Evolutionary conservation across 2,888 invertebrate genomes (phyloP).

Genomic region (Onchidella celtica): DNA sequence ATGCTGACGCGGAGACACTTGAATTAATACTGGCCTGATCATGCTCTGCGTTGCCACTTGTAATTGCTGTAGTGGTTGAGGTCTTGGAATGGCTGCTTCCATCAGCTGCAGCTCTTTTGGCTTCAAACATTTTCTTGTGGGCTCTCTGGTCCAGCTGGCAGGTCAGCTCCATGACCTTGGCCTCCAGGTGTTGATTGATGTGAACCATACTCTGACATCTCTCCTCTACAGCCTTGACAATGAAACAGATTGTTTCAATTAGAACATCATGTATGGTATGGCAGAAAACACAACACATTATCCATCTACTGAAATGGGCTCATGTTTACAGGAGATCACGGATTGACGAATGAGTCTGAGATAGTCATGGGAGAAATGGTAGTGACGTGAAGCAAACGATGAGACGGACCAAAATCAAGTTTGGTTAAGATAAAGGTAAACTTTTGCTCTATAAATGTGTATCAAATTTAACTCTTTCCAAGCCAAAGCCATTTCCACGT

Average conservation of each 20-base stretch:
- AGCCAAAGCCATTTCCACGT: too few species aligned
- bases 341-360: too few species aligned
- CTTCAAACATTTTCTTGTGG: conserved; percentile 41
- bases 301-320: too few species aligned
- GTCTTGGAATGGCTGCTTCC: background rate
- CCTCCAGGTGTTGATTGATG: conserved; percentile 69
- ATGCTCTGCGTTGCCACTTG: background rate
- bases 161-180: conserved; percentile 63
- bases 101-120: background rate
- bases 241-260: background rate
- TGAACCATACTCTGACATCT: conserved; percentile 63
- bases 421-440: too few species aligned
- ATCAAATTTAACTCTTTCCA: too few species aligned
- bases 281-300: background rate
- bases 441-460: too few species aligned
- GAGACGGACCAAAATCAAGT: too few species aligned
- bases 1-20: background rate
- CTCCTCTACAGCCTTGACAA: conserved; percentile 66
- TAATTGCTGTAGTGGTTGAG: background rate
- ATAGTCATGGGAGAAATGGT: too few species aligned
- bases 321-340: too few species aligned
- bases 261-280: background rate
- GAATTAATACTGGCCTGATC: background rate
- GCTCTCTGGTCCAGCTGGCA: conserved; percentile 61
- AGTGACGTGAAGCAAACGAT: too few species aligned